Evolutionary conservation across 2,888 invertebrate species (phyloP), one percentile per base, ranked within the genome.

Genomic region (Prenolepis imparis): DNA sequence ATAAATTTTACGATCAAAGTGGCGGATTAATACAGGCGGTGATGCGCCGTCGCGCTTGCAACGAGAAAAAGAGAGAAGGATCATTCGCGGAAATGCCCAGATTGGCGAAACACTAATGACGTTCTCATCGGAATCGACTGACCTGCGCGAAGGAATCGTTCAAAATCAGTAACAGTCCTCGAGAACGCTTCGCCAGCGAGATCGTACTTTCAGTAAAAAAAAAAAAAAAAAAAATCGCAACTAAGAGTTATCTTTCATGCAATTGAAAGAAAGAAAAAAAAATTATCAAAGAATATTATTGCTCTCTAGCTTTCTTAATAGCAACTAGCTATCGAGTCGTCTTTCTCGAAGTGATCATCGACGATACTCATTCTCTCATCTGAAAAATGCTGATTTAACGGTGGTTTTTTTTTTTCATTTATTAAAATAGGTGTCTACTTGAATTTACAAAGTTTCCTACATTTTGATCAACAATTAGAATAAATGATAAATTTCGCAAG

Each of bases 1-100:
- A 86, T 90, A 88, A 90, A 90, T 90, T 90, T 90, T 87, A 90
- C 86, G 90, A 90, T 90, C 90, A 85, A 88, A 89, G 89, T 87
- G 70, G 82, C 77, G 89, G 87, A 90, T 90, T 90, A 90, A 90
- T 90, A 86, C 87, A 52, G 88, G 84, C 81, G 83, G 88, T 84
- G 63, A 88, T 87, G 90, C 81, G 74, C 44, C 70, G 67, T 48
- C 63, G 84, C 75, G 82, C 81, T 84, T 84, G 74, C 57, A 32
- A 61, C 44, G 28, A 39, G 18, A 64, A 12, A 28, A 9, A 24
- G 18, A 78, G 32, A 78, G 15, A 75, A n/a, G n/a, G 78, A 72
- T 48, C 82, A 55, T 85, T 86, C 83, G 83, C 24, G 72, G 85
- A 70, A 70, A 70, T n/a, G 36, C 21, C 11, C 24, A 36, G 59